phyloP scores from a whole-genome alignment of 2,888 invertebrate species.

The Drosophila trichaetosa region DNA sequence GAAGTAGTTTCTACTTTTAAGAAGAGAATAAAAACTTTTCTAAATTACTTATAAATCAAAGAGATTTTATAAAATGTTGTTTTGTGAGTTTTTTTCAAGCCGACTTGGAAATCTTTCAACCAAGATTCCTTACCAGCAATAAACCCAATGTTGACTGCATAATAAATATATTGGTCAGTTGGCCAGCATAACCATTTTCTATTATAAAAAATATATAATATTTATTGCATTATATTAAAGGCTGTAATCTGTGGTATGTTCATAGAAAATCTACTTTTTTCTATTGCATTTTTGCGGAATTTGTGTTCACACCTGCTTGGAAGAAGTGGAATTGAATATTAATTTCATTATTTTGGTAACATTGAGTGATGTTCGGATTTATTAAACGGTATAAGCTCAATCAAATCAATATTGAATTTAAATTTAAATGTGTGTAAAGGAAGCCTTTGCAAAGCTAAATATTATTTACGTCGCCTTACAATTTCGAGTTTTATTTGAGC shows the following conservation, averaged over 20 bases:
- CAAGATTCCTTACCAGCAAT: background rate
- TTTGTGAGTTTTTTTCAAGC: background rate
- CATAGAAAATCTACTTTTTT: background rate
- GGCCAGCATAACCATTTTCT: background rate
- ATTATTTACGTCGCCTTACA: background rate
- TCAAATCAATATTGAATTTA: background rate
- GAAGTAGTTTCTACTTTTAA: too few species aligned
- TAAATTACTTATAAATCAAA: too few species aligned
- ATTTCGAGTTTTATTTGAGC: slow-evolving; percentile 3
- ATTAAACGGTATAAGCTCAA: background rate
- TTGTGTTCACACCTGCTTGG: background rate
- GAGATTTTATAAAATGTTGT: background rate
- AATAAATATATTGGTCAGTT: background rate
- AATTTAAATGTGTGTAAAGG: background rate
- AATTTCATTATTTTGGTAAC: background rate
- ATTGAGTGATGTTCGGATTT: background rate
- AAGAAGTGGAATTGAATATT: background rate
- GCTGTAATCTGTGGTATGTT: background rate
- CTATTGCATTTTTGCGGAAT: background rate
- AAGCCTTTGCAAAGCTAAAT: background rate
- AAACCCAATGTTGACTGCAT: background rate
- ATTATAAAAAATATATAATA: background rate
- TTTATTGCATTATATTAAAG: background rate
- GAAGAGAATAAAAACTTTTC: too few species aligned
- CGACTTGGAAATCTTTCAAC: background rate